These are phyloP conservation scores for Prochilodus magdalenae DNA, from an alignment of 2,113 vertebrate species.

Conservation along the genomic window DNA sequence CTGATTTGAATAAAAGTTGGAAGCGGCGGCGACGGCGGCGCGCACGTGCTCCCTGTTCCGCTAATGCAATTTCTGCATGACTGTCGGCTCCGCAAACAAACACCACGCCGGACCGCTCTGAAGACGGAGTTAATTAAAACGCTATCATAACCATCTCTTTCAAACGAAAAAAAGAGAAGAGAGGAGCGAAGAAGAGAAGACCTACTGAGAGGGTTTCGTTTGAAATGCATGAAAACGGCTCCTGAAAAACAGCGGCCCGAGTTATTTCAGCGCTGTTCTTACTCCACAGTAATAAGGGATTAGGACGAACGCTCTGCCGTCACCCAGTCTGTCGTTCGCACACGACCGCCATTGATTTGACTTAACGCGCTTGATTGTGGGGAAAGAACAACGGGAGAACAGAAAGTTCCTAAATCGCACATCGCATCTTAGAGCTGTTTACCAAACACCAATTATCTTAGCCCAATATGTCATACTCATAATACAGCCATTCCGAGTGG, in stretches of 20 bases:
- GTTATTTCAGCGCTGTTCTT: conserved; percentile 39
- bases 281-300: conserved; percentile 30
- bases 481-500: too few species aligned
- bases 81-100: conserved; percentile 53
- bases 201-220: conserved; percentile 9
- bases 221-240: conserved; percentile 44
- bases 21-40: too few species aligned
- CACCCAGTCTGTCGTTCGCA: conserved; percentile 12
- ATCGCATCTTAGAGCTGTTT: background rate
- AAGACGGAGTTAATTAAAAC: conserved; percentile 58
- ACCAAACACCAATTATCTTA: too few species aligned
- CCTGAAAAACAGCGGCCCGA: conserved; percentile 38
- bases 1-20: conserved; percentile 45
- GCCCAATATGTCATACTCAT: too few species aligned
- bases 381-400: conserved; percentile 12
- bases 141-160: conserved; percentile 51
- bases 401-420: conserved; percentile 17
- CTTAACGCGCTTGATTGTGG: conserved; percentile 18
- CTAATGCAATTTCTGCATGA: conserved; percentile 39
- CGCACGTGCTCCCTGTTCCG: conserved; percentile 26
- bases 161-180: background rate
- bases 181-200: background rate
- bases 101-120: conserved; percentile 37
- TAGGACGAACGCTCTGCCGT: background rate
- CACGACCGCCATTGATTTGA: conserved; percentile 27